A percentile compares a stretch with the other conserved stretches of the same genome.
Conservation (phyloP, 30 jellyfish, hydroid and myxozoan genomes). For the Aurelia aurita region DNA sequence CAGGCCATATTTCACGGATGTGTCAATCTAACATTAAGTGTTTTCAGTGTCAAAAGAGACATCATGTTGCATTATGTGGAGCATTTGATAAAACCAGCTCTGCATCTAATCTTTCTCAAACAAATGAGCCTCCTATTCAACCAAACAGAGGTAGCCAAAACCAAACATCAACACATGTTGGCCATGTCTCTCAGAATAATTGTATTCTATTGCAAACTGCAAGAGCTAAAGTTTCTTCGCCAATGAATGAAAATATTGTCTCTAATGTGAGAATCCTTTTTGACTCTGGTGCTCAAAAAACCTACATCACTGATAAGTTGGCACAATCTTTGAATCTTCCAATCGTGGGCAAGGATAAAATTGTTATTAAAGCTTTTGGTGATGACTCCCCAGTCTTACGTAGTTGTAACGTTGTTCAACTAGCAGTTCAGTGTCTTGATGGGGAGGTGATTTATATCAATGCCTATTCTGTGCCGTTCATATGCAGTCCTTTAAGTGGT, state of each 20-base stretch:
- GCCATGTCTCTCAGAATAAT: background rate
- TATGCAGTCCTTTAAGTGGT: conserved; percentile 47
- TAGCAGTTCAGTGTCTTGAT: conserved; percentile 5
- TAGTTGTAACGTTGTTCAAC: conserved; percentile 16
- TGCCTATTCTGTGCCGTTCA: conserved; percentile 30
- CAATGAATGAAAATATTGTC: background rate
- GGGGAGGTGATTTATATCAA: conserved; percentile 1
- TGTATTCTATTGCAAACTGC: conserved; percentile 18
- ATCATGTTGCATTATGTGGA: background rate
- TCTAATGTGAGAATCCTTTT: conserved; percentile 1
- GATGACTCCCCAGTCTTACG: conserved; percentile 9
- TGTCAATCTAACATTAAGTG: conserved; percentile 4
- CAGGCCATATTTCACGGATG: background rate
- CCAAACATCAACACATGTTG: background rate
- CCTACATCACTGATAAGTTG: background rate
- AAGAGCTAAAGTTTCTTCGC: background rate
- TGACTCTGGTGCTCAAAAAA: conserved; percentile 7
- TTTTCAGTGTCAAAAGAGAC: background rate
- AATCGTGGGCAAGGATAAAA: conserved; percentile 12
- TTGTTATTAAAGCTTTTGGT: conserved; percentile 35
- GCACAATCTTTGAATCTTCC: background rate
- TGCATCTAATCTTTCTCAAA: background rate
- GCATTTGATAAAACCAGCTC: no score
- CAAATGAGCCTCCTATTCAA: background rate
- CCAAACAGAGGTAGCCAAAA: background rate